Conservation (phyloP, 2,113 vertebrate genomes). For the Epinephelus lanceolatus region DNA sequence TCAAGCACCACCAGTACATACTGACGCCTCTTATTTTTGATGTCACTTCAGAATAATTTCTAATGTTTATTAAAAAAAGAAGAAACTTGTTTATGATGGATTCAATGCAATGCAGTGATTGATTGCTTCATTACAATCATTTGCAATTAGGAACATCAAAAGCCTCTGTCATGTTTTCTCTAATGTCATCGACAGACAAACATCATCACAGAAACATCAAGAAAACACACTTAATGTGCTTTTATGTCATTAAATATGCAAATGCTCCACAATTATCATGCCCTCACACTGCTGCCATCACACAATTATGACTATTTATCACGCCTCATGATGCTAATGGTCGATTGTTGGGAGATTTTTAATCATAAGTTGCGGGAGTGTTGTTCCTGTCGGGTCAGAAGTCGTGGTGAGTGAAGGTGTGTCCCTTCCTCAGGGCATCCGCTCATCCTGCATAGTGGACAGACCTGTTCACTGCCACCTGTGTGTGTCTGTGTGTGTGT, state of each 20-base stretch:
- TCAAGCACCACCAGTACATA: neutral
- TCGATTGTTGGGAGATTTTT: neutral
- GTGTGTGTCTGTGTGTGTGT: constrained; percentile 4
- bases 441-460: constrained; percentile 37
- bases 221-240: neutral
- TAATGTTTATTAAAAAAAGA: neutral
- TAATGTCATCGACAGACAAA: neutral
- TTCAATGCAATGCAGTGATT: neutral
- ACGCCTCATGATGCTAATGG: neutral
- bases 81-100: neutral
- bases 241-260: constrained; percentile 20
- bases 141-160: constrained; percentile 1
- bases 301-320: neutral
- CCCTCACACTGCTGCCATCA: neutral
- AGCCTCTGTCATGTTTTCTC: neutral
- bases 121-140: neutral
- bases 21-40: neutral
- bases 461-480: constrained; percentile 57
- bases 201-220: neutral
- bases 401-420: constrained; percentile 30
- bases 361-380: neutral
- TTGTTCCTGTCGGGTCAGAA: neutral
- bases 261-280: neutral
- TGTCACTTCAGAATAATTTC: neutral
- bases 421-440: constrained; percentile 6